These are phyloP conservation scores for Cherax destructor DNA, from an alignment of 1,140 invertebrate genomes.

Conservation along the genomic window DNA sequence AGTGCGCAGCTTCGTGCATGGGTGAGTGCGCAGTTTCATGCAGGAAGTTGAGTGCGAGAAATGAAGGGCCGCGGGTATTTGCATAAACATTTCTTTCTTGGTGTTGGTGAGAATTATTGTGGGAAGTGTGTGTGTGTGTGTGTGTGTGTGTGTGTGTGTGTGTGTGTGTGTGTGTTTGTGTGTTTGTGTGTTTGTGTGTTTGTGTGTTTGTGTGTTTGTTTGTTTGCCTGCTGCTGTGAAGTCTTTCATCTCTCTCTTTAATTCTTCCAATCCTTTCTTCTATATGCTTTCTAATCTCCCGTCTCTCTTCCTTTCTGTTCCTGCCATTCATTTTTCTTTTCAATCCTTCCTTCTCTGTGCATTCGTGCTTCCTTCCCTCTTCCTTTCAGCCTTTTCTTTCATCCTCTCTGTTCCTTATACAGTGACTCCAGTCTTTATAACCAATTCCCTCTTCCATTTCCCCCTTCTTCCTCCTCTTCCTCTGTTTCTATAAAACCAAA, in stretches of 20 bases:
- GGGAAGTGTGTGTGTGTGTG: not conserved
- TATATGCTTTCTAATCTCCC: not conserved
- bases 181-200: no score
- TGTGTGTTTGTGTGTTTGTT: no score
- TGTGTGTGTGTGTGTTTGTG: no score
- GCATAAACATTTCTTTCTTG: not conserved
- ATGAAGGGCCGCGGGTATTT: not conserved
- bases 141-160: no score
- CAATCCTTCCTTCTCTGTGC: not conserved
- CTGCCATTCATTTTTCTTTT: not conserved
- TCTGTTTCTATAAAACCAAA: not conserved
- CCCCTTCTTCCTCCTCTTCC: not conserved
- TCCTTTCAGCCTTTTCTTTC: not conserved
- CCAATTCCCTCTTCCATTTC: not conserved
- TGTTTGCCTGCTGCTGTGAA: no score
- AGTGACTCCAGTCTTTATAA: not conserved
- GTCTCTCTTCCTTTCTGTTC: not conserved
- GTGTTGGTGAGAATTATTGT: not conserved
- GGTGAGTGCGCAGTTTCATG: not conserved
- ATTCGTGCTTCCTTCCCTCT: not conserved
- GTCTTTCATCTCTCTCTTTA: not conserved
- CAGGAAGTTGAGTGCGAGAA: not conserved
- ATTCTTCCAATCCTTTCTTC: not conserved
- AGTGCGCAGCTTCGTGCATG: no score
- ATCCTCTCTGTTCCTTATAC: not conserved